Percentiles rank a stretch among this genome's conserved stretches.
Evolutionary conservation across 2,797 vertebrate genomes (phyloP).

Genomic region (Aulostomus chinensis): DNA sequence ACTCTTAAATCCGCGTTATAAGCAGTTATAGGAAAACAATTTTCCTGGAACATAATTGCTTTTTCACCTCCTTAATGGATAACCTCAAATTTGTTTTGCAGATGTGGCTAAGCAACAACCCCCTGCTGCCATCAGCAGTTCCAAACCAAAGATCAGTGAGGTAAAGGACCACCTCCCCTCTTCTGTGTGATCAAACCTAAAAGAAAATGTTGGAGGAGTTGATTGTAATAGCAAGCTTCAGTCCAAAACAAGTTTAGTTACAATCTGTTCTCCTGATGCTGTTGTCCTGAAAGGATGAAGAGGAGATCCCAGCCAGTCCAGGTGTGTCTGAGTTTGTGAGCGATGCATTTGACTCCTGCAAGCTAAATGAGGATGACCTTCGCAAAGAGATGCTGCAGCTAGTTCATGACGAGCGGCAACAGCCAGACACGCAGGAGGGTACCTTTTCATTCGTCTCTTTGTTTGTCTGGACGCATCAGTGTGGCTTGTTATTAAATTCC

Average conservation of each 20-base stretch:
- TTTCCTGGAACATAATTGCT: too few relatives aligned
- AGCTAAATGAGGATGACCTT: conserved; percentile 88
- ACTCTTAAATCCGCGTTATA: too few relatives aligned
- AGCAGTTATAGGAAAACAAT: too few relatives aligned
- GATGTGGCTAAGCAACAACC: conserved; percentile 59
- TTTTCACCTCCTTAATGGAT: neutral
- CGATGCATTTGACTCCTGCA: conserved; percentile 88
- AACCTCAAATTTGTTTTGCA: conserved; percentile 24
- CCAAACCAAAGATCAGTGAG: conserved; percentile 61
- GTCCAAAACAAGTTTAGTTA: neutral
- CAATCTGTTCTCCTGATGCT: neutral
- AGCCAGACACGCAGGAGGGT: conserved; percentile 75
- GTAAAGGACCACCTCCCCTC: conserved; percentile 24
- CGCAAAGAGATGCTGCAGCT: conserved; percentile 93
- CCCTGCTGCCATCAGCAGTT: conserved; percentile 29
- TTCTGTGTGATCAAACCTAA: neutral
- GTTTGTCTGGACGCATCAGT: too few relatives aligned
- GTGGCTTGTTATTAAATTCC: neutral
- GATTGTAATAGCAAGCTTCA: too few relatives aligned
- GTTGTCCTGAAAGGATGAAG: conserved; percentile 77
- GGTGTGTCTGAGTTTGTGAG: conserved; percentile 90
- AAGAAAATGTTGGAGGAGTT: neutral
- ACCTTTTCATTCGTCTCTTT: neutral
- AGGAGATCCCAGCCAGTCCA: conserved; percentile 88
- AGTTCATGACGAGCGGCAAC: conserved; percentile 86